A percentile compares a stretch with the other conserved stretches of the same genome.
phyloP scores from a whole-genome alignment of 92 coral and sea anemone genomes.

The Plumapathes pennacea region DNA sequence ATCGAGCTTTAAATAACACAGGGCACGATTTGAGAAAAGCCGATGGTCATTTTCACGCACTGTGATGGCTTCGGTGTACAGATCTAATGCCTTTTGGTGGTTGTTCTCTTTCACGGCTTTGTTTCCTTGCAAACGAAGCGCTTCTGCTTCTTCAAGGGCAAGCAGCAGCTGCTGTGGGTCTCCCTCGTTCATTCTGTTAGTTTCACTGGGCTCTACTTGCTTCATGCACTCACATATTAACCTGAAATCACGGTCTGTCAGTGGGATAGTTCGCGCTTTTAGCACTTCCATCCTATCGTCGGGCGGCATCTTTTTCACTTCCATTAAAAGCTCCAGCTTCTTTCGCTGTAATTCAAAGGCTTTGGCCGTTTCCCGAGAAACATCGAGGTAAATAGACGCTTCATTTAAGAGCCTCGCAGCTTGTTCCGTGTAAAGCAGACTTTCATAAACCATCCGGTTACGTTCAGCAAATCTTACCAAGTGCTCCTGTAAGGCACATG shows the following conservation, averaged over 20 bases:
- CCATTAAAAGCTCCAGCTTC: constrained; percentile 39
- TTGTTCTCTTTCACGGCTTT: constrained; percentile 36
- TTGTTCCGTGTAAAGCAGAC: constrained; percentile 47
- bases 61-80: constrained; percentile 47
- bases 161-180: background rate
- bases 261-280: constrained; percentile 52
- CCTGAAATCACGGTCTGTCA: constrained; percentile 39
- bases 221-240: constrained; percentile 65
- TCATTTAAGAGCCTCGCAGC: constrained; percentile 52
- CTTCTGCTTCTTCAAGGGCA: constrained; percentile 23
- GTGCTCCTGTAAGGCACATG: constrained; percentile 51
- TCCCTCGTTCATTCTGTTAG: background rate
- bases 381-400: constrained; percentile 60
- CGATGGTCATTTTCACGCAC: constrained; percentile 20
- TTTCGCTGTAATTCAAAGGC: constrained; percentile 52
- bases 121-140: constrained; percentile 59
- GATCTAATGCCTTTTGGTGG: constrained; percentile 34
- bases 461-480: constrained; percentile 12
- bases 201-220: background rate
- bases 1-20: constrained; percentile 54
- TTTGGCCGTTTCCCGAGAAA: constrained; percentile 56
- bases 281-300: constrained; percentile 12
- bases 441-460: background rate
- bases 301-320: constrained; percentile 9
- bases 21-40: constrained; percentile 61